Conservation (phyloP, 1,140 invertebrate genomes). For the Sycophaga agraensis region DNA sequence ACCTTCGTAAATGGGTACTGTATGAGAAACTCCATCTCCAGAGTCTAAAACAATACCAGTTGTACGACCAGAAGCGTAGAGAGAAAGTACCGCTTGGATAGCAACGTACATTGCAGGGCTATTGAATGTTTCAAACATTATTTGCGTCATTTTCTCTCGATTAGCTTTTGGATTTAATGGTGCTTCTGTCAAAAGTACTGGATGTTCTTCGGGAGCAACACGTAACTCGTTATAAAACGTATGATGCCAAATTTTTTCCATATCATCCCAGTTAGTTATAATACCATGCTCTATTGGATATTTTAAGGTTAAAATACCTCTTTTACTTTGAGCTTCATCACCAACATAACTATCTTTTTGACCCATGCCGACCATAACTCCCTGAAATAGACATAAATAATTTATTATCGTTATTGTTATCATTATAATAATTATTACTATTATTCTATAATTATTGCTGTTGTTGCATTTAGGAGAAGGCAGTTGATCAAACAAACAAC, state of each 20-base stretch:
- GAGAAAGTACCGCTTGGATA: no score
- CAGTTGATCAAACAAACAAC: no score
- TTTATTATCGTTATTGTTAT: no score
- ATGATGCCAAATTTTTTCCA: no score
- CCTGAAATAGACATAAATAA: constrained; percentile 56
- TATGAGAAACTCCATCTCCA: constrained; percentile 82
- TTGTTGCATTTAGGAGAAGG: no score
- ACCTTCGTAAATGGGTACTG: constrained; percentile 69
- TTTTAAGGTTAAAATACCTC: constrained; percentile 88
- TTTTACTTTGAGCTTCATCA: constrained; percentile 90
- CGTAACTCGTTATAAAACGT: no score
- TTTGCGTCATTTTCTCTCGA: constrained; percentile 77
- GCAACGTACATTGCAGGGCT: no score
- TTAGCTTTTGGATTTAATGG: constrained; percentile 91
- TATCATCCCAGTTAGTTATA: constrained; percentile 96
- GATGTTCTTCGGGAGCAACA: constrained; percentile 92
- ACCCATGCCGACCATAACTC: constrained; percentile 93
- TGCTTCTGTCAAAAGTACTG: constrained; percentile 87
- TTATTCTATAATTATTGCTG: no score
- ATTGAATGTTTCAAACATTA: no score
- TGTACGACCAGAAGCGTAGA: constrained; percentile 89
- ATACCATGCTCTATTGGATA: constrained; percentile 95
- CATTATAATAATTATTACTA: no score
- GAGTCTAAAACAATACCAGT: constrained; percentile 89
- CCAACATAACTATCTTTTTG: constrained; percentile 89